Base-by-base conservation (phyloP, 2,113 vertebrate genomes). In the Esox niger region DNA sequence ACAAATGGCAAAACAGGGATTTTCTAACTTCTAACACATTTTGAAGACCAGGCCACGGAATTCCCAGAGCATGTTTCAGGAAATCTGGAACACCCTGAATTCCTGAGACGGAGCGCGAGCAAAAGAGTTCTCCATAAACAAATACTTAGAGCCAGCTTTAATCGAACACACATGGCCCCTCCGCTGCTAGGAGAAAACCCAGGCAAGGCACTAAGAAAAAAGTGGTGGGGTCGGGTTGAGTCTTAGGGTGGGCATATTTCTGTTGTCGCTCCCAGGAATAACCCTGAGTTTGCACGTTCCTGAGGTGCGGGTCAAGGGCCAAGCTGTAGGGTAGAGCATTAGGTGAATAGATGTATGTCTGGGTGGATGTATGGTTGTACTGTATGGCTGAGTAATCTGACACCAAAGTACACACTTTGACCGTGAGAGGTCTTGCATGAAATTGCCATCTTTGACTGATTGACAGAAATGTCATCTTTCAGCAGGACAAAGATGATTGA, bases 131-230 rank as follows among this genome's bases (percentile, higher is more conserved):
- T 82, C 78, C 64, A 79, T 79, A 85, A 85, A 85, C 80, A 82
- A 85, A 80, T 76, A 79, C 73, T 82, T 77, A 64, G 43, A 63
- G 78, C 62, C 56, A 80, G 70, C 66, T 64, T 65, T 85, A 82
- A 85, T 82, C 69, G 69, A 82, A 85, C 71, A 78, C 80, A 82
- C 76, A 82, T 82, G 80, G 71, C 64, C 23, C 52, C 27, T 70
- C 78, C 68, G 67, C 70, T 57, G 61, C 13, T n/a, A n/a, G n/a
- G n/a, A 17, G 27, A 17, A 17, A 43, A 23, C n/a, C 1, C 47
- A 52, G 5, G 47, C 47, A 52, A 5, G 17, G 47, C 47, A 52
- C 38, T 43, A 15, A 52, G 47, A 52, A n/a, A 52, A 52, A 21
- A n/a, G 20, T 21, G 47, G 47, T 6, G n/a, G 47, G n/a, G 47